Evolutionary conservation across 1,140 invertebrate species (phyloP).

Genomic region (Lepidurus packardi): DNA sequence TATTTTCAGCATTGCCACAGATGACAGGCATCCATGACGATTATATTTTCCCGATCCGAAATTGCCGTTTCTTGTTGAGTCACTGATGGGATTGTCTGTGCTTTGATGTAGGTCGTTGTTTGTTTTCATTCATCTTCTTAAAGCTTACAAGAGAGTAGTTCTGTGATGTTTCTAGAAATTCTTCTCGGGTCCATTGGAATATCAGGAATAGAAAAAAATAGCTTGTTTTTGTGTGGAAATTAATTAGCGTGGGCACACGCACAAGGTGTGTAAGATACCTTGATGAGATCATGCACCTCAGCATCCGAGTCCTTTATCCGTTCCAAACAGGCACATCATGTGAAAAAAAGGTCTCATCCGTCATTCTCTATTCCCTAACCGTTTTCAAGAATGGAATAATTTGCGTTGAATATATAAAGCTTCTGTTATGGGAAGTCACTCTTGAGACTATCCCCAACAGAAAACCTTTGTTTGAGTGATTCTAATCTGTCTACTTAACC

Average conservation of each 20-base stretch:
- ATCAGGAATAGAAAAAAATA: neutral
- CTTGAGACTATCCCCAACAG: no score
- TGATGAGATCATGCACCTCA: neutral
- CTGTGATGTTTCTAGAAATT: neutral
- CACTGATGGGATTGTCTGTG: neutral
- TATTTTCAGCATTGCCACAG: neutral
- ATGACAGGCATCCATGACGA: neutral
- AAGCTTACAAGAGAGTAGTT: neutral
- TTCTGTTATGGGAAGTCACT: no score
- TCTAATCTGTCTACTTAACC: neutral
- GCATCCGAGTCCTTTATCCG: neutral
- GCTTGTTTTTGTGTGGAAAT: neutral
- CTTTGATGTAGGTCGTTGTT: neutral
- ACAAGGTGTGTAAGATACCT: neutral
- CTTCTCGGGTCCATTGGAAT: neutral
- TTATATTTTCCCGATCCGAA: neutral
- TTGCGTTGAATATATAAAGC: no score
- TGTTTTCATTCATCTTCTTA: neutral
- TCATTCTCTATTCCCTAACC: neutral
- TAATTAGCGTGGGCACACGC: constrained; percentile 1
- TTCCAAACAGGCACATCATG: neutral
- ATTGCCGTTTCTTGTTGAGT: neutral
- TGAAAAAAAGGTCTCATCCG: neutral
- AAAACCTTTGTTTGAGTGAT: neutral
- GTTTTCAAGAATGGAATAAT: neutral